Percentiles rank a stretch among this genome's conserved stretches.
phyloP scores from a whole-genome alignment of 2,113 vertebrate species.

The Ardeotis arabs region DNA sequence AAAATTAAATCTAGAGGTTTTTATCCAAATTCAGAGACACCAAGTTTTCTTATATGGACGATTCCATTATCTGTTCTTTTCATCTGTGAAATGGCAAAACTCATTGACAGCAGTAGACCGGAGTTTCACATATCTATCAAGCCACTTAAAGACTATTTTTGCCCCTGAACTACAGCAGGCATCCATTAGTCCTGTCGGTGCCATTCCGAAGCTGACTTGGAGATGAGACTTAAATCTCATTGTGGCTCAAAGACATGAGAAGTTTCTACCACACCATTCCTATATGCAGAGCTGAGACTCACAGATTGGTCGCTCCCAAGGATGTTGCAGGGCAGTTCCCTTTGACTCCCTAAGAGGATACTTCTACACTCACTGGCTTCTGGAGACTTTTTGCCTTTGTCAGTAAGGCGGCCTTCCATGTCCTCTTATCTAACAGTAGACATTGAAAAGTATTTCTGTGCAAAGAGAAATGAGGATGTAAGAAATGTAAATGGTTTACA shows the following conservation, averaged over 20 bases:
- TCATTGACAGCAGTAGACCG: neutral
- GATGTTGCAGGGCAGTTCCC: neutral
- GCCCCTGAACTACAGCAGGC: neutral
- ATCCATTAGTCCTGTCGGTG: neutral
- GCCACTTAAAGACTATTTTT: neutral
- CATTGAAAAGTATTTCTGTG: neutral
- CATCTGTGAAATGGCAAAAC: neutral
- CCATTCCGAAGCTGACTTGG: neutral
- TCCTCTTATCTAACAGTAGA: neutral
- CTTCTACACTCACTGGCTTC: neutral
- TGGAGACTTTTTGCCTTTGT: neutral
- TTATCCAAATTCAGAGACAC: neutral
- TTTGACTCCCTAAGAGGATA: neutral
- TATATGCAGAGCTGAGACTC: neutral
- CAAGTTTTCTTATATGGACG: neutral
- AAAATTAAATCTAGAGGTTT: constrained; percentile 34
- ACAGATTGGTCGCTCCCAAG: neutral
- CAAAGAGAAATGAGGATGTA: neutral
- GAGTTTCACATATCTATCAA: neutral
- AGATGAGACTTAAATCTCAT: neutral
- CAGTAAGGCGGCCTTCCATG: neutral
- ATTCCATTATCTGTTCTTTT: constrained; percentile 16
- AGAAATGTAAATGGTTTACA: neutral
- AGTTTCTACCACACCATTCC: neutral
- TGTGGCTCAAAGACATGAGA: neutral